Base-by-base conservation (phyloP, 1,140 invertebrate genomes). In the Brevipalpus yothersi region DNA sequence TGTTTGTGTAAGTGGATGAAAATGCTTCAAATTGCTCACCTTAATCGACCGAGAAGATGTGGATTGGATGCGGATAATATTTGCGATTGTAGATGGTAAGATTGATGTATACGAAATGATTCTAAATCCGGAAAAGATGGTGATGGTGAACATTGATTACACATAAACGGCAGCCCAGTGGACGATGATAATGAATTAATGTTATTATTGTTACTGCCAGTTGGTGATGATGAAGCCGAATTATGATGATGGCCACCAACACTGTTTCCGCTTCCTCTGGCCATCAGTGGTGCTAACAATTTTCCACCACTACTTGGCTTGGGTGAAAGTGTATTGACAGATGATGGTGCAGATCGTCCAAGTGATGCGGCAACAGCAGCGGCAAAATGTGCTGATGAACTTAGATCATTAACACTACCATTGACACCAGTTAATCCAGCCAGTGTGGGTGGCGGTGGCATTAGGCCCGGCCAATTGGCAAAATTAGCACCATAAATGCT, bases 31-130 rank as follows among this genome's bases (percentile, higher is more conserved):
- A 31, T 31, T 31, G 31, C 31, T 31, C 5, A 31, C 31, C 31
- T 31, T 31, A 31, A 31, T 31, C 31, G 31, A 31, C 31, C 31
- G 31, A 31, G 31, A 31, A 31, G 31, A 31, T 31, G 31, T 3
- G 31, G 31, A 31, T 31, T 31, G 31, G 31, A 31, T 31, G 77
- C 78, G 60, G 31, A 82, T 3, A 31, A 31, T 31, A 31, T 31
- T 31, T 31, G 31, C 31, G 31, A 31, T 31, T 31, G 79, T 1
- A 90, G 71, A 66, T 89, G 86, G 0, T 76, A 78, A 65, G 86
- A 84, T 41, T 90, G 73, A 69, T 93, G 88, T n/a, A 79, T 77
- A 19, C 86, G 76, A 67, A 89, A 93, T 11, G 83, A 83, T 68
- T 89, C 83, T 59, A 88, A 85, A 69, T 91, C 85, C 12, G 84